Conservation (phyloP, 2,797 vertebrate species). For the Emydoidea blandingii region DNA sequence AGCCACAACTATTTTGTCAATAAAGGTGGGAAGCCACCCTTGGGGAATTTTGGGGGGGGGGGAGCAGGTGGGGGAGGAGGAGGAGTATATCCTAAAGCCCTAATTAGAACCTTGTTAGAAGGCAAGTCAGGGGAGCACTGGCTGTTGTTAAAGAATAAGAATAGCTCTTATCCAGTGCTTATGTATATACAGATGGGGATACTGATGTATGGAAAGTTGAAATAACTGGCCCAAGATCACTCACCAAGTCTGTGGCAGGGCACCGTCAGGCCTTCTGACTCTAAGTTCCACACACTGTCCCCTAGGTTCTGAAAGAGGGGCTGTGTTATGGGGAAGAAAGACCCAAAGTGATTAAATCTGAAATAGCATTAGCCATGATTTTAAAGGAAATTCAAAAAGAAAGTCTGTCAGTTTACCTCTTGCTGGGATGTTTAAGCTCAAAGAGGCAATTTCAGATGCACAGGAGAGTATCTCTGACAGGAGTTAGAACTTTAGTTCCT, state of each 20-base stretch:
- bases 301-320: not conserved
- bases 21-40: not conserved
- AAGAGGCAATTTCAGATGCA: not conserved
- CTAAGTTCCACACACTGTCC: not conserved
- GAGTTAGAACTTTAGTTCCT: not conserved
- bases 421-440: not conserved
- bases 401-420: not conserved
- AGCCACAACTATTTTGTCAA: not conserved
- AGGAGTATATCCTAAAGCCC: not conserved
- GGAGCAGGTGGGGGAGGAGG: not conserved
- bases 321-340: not conserved
- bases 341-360: not conserved
- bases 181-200: not conserved
- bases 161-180: not conserved
- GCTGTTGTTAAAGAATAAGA: not conserved
- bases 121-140: not conserved
- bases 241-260: no score
- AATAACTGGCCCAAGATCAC: not conserved
- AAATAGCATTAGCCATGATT: not conserved
- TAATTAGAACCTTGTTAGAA: not conserved
- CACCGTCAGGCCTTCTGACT: not conserved
- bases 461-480: not conserved
- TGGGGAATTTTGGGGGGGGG: no score
- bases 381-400: not conserved
- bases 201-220: not conserved